Base-by-base conservation (phyloP, 1,140 invertebrate genomes). In the Vanessa tameamea region DNA sequence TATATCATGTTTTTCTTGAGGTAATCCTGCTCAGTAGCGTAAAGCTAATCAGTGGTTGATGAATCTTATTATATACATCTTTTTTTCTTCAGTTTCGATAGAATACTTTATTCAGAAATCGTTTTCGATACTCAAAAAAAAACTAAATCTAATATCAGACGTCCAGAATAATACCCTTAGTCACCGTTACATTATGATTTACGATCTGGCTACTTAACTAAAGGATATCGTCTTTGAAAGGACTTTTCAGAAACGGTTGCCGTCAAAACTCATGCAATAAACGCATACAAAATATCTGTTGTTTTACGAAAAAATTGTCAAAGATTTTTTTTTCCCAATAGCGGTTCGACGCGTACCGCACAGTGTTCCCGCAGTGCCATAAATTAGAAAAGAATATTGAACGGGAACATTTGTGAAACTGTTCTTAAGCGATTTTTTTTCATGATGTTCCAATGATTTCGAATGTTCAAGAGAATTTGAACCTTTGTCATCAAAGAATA, bases 391-490 rank as follows among this genome's bases (percentile, higher is more conserved):
- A 81, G 82, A 84, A 75, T 73, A 84, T 84, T 78, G 72, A 85
- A 89, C 90, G 88, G 90, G 76, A 92, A 72, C 77, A 68, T 90
- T 90, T 89, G 89, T 91, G 79, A 83, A 89, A 89, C 85, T 84
- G 88, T 87, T 82, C 72, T 78, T 75, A n/a, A 64, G 69, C 77
- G 47, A 76, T 81, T 87, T 90, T 90, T 86, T 78, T 61, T 43
- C 47, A 50, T 15, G 26, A 13, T 4, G 50, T 51, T 5, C 6
- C 14, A 16, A 23, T 57, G 20, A 12, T 43, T 57, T 57, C 9
- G 53, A 26, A 23, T 20, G 9, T 57, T 57, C 20, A 7, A 23
- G 53, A 23, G 7, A 57, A 23, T 61, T 61, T 61, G 3, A 14
- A 26, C 55, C 55, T 57, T 57, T 9, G 20, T 13, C 0, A 2